Evolutionary conservation across 2,888 invertebrate species (phyloP).

Genomic region (Catocala nupta): DNA sequence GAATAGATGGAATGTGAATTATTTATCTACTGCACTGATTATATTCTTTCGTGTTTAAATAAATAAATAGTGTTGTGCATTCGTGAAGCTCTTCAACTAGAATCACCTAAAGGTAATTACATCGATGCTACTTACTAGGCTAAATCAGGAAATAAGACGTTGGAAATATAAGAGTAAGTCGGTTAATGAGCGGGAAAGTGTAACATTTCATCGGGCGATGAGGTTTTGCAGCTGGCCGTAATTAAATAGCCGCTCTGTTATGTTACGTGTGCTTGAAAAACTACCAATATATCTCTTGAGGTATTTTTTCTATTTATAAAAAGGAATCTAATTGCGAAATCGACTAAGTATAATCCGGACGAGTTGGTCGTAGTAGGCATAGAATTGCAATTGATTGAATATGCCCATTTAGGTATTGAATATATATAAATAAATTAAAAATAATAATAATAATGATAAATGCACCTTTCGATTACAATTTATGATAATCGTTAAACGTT

Average conservation of each 20-base stretch:
- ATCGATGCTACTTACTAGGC: neutral
- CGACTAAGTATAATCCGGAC: too few species aligned
- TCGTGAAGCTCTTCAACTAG: neutral
- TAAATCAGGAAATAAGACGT: constrained; percentile 17
- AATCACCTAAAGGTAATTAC: neutral
- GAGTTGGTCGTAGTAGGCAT: too few species aligned
- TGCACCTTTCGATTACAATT: too few species aligned
- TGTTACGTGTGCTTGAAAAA: constrained; percentile 16
- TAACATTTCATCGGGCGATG: constrained; percentile 47
- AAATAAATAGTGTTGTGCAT: neutral
- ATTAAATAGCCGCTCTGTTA: constrained; percentile 13
- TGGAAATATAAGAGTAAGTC: constrained; percentile 24
- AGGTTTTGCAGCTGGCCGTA: constrained; percentile 47
- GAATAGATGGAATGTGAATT: neutral
- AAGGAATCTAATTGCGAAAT: too few species aligned
- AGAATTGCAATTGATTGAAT: too few species aligned
- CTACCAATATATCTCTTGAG: neutral
- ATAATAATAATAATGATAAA: too few species aligned
- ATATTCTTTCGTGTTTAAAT: too few species aligned
- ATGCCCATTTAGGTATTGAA: too few species aligned
- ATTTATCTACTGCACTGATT: neutral
- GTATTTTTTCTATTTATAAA: neutral
- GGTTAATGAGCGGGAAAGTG: constrained; percentile 53
- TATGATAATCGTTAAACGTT: too few species aligned
- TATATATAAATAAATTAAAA: too few species aligned